Percentiles rank a stretch among this genome's conserved stretches.
Conservation (phyloP, 2,113 vertebrate genomes). For the human region DNA sequence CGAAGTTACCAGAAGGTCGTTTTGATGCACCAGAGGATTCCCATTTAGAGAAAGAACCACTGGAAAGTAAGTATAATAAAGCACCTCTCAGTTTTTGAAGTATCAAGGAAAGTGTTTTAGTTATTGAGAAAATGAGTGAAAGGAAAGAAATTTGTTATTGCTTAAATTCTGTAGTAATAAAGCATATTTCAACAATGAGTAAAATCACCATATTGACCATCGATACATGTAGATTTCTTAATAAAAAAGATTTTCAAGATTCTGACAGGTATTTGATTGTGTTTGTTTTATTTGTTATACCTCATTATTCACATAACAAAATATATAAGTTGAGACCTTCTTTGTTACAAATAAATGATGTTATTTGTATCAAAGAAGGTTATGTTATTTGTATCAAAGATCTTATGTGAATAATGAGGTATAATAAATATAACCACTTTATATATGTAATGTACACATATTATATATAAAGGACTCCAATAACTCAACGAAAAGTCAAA, state of each 20-base stretch:
- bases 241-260: neutral
- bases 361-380: too few species aligned
- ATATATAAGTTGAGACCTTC: neutral
- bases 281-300: neutral
- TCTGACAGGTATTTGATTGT: neutral
- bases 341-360: neutral
- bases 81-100: neutral
- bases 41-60: conserved; percentile 84
- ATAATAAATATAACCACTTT: too few species aligned
- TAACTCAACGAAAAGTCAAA: too few species aligned
- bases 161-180: neutral
- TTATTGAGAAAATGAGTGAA: neutral
- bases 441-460: too few species aligned
- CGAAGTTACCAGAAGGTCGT: conserved; percentile 92
- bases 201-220: neutral
- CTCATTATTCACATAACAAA: neutral
- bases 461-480: neutral
- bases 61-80: conserved; percentile 88
- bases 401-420: too few species aligned
- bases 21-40: conserved; percentile 90
- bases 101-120: neutral
- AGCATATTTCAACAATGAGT: neutral
- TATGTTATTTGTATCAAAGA: too few species aligned
- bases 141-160: neutral
- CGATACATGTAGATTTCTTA: neutral